A percentile compares a stretch with the other conserved stretches of the same genome.
Evolutionary conservation across 2,113 vertebrate genomes (phyloP).

Genomic region (Hyperopisus bebe): DNA sequence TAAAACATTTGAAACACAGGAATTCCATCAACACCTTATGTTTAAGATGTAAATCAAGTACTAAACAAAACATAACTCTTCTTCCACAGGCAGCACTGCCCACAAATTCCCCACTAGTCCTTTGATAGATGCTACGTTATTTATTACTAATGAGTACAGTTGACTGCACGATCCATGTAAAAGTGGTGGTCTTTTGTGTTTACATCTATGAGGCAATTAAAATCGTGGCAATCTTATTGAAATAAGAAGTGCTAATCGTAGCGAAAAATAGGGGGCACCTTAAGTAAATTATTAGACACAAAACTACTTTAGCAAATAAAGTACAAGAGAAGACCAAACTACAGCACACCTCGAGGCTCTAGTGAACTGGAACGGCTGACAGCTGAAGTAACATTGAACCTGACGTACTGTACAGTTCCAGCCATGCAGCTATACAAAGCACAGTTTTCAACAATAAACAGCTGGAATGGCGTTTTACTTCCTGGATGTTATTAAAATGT

Average conservation of each 20-base stretch:
- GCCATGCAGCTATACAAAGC: not conserved
- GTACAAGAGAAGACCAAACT: not conserved
- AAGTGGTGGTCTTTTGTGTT: not conserved
- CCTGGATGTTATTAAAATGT: not conserved
- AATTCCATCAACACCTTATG: not conserved
- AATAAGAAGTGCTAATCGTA: not conserved
- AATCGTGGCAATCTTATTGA: not conserved
- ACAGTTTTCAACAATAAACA: not conserved
- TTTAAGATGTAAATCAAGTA: not conserved
- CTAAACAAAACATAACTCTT: not conserved
- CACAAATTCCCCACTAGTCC: not conserved
- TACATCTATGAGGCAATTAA: not conserved
- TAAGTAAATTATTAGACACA: not conserved
- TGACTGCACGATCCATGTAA: not conserved
- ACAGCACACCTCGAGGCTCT: not conserved
- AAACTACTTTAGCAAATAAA: not conserved
- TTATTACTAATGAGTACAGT: not conserved
- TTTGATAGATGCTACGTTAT: not conserved
- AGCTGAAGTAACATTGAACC: not conserved
- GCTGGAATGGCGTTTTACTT: not conserved
- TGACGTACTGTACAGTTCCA: not conserved
- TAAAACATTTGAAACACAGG: not conserved
- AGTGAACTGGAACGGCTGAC: not conserved
- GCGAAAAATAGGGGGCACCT: not conserved
- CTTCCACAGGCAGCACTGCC: not conserved